Evolutionary conservation across 1,140 invertebrate species (phyloP).

Genomic region (Drosophila truncata): DNA sequence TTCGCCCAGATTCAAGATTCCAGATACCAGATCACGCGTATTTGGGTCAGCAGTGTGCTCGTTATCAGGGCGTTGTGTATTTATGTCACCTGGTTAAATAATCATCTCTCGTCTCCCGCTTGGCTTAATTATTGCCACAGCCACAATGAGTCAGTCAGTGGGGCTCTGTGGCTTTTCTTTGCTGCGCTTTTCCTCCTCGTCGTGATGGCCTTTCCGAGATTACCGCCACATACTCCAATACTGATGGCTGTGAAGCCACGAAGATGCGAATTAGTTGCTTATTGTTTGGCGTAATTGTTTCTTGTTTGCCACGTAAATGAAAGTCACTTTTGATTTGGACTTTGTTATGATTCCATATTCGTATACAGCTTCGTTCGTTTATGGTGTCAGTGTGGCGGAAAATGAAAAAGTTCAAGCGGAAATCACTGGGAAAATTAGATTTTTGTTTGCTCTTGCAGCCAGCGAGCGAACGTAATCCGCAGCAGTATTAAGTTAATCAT

Average conservation of each 20-base stretch:
- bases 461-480: slow-evolving; percentile 23
- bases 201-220: slow-evolving; percentile 76
- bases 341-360: slow-evolving; percentile 69
- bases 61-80: slow-evolving; percentile 47
- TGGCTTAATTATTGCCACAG: slow-evolving; percentile 64
- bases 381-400: slow-evolving; percentile 62
- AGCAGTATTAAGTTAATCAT: slow-evolving; percentile 29
- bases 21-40: slow-evolving; percentile 35
- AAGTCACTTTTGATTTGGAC: slow-evolving; percentile 73
- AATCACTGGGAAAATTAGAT: slow-evolving; percentile 60
- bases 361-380: slow-evolving; percentile 33
- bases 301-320: slow-evolving; percentile 76
- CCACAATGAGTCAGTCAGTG: slow-evolving; percentile 52
- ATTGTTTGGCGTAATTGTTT: slow-evolving; percentile 81
- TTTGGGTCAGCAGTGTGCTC: slow-evolving; percentile 61
- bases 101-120: slow-evolving; percentile 38
- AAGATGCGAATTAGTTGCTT: slow-evolving; percentile 80
- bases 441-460: slow-evolving; percentile 34
- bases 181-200: slow-evolving; percentile 72
- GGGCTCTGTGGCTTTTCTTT: slow-evolving; percentile 55
- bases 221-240: slow-evolving; percentile 35
- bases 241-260: slow-evolving; percentile 27
- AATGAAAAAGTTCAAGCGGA: slow-evolving; percentile 68
- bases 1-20: slow-evolving; percentile 16
- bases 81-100: slow-evolving; percentile 82